These are phyloP conservation scores for Campoletis raptor DNA, from an alignment of 2,888 invertebrate species.

Conservation along the genomic window DNA sequence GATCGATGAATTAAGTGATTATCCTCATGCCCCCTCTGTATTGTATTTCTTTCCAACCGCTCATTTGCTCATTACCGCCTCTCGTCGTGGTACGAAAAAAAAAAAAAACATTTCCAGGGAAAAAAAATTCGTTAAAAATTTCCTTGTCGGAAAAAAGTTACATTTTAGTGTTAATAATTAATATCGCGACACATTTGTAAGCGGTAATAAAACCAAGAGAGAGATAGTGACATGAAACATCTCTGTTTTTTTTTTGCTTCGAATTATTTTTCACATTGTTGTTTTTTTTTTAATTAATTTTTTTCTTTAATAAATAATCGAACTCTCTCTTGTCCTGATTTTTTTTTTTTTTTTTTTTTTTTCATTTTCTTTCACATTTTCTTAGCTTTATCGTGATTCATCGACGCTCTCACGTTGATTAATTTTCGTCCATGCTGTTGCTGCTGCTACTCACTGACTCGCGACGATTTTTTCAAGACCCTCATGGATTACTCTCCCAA, in stretches of 20 bases:
- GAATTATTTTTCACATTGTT: neutral
- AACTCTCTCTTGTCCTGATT: neutral
- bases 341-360: neutral
- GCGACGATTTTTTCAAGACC: neutral
- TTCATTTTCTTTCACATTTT: neutral
- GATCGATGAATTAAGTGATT: constrained; percentile 52
- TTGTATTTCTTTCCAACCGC: constrained; percentile 9
- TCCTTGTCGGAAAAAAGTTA: neutral
- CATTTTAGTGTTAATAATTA: constrained; percentile 61
- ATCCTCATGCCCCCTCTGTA: constrained; percentile 46
- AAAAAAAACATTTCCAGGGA: neutral
- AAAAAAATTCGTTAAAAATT: neutral
- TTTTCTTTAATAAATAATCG: neutral
- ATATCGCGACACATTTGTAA: constrained; percentile 79
- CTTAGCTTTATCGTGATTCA: neutral
- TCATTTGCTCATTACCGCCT: constrained; percentile 51
- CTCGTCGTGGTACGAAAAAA: constrained; percentile 23
- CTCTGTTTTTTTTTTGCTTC: neutral
- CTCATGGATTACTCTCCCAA: constrained; percentile 83
- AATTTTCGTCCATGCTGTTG: constrained; percentile 16
- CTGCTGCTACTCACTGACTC: constrained; percentile 24
- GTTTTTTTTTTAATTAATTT: constrained; percentile 63
- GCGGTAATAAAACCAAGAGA: constrained; percentile 70
- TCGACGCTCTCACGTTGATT: neutral
- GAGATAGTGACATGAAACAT: neutral